These are phyloP conservation scores for Amaurobius ferox DNA, from an alignment of 2,888 invertebrate species.

Conservation along the genomic window DNA sequence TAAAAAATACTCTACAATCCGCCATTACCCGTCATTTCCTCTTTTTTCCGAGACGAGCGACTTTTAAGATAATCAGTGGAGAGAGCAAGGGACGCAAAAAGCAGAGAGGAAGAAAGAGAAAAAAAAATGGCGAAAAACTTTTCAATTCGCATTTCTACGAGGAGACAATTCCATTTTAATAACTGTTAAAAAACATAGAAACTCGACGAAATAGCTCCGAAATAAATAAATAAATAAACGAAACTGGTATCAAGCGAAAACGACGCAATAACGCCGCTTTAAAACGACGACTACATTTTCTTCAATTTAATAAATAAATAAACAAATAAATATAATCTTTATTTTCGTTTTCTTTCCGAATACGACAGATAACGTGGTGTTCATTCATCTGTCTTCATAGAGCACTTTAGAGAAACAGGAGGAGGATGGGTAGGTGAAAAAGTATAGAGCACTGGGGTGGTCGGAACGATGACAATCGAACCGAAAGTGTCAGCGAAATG, in stretches of 20 bases:
- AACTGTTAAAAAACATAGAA: constrained; percentile 36
- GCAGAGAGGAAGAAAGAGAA: background rate
- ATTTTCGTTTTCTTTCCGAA: constrained; percentile 6
- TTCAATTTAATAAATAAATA: constrained; percentile 60
- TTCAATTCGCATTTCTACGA: constrained; percentile 17
- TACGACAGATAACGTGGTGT: constrained; percentile 54
- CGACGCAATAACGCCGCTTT: constrained; percentile 62
- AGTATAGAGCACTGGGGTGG: constrained; percentile 17
- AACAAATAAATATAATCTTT: constrained; percentile 10
- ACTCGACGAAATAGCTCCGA: background rate
- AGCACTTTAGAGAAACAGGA: constrained; percentile 27
- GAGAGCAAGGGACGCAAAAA: background rate
- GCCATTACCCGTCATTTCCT: constrained; percentile 8
- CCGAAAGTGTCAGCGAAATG: constrained; percentile 49
- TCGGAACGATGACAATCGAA: constrained; percentile 53
- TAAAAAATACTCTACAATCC: constrained; percentile 14
- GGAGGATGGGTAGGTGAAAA: background rate
- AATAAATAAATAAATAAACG: background rate
- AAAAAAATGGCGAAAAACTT: constrained; percentile 32
- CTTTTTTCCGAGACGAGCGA: constrained; percentile 2
- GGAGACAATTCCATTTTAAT: constrained; percentile 62
- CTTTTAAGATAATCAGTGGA: constrained; percentile 10
- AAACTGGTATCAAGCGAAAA: constrained; percentile 14
- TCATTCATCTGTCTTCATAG: constrained; percentile 60
- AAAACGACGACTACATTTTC: constrained; percentile 60